Conservation (phyloP, 2,797 vertebrate genomes). For the Dermochelys coriacea region DNA sequence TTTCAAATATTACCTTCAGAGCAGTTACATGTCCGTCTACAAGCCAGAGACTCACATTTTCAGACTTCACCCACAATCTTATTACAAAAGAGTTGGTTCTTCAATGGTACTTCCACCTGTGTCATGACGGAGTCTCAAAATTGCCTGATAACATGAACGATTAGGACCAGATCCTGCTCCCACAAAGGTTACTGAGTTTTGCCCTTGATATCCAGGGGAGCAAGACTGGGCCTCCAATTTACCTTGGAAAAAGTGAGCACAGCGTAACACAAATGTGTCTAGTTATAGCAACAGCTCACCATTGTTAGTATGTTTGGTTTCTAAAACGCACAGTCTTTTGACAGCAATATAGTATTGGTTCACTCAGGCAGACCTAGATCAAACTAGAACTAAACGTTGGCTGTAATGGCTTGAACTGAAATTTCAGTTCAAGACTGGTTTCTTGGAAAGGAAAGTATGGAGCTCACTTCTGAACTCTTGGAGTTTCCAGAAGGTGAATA, state of each 20-base stretch:
- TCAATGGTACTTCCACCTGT: neutral
- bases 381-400: rapidly evolving
- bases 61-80: neutral
- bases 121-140: neutral
- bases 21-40: neutral
- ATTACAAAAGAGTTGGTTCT: neutral
- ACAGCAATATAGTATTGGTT: rapidly evolving
- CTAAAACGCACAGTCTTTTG: neutral
- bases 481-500: neutral
- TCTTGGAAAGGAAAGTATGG: neutral
- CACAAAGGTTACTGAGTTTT: neutral
- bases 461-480: neutral
- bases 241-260: neutral
- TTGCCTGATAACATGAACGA: slow-evolving; percentile 35
- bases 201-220: neutral
- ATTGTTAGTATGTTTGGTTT: neutral
- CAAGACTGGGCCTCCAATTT: neutral
- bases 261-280: rapidly evolving
- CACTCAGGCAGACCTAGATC: neutral
- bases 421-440: neutral
- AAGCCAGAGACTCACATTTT: neutral
- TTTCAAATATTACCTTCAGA: neutral
- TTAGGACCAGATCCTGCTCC: slow-evolving; percentile 5
- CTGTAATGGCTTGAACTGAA: neutral
- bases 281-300: neutral